A percentile compares a stretch with the other conserved stretches of the same genome.
Conservation (phyloP, 2,113 vertebrate genomes). For the Dicerorhinus sumatrensis region DNA sequence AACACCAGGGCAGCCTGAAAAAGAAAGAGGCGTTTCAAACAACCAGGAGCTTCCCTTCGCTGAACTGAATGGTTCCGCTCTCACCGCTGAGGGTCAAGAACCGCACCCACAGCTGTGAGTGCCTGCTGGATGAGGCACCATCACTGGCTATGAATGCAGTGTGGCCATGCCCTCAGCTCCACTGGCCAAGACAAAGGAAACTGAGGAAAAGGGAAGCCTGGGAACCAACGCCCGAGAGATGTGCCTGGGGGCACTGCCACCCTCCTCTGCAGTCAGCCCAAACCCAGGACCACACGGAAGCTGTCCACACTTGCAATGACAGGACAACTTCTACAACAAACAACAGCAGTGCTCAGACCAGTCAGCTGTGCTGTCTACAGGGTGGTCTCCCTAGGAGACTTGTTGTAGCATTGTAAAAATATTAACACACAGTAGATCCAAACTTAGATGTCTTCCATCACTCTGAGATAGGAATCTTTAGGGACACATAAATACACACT, state of each 20-base stretch:
- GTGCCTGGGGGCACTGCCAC: neutral
- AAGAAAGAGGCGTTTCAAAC: neutral
- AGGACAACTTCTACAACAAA: neutral
- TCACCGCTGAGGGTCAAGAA: neutral
- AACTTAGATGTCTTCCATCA: no score
- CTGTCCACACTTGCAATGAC: neutral
- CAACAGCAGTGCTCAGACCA: neutral
- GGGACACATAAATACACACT: no score
- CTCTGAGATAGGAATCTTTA: no score
- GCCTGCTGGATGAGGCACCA: neutral
- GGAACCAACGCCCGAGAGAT: neutral
- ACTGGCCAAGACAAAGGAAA: neutral
- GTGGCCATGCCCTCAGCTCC: neutral
- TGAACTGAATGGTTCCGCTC: neutral
- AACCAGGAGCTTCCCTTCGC: neutral
- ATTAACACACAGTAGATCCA: neutral
- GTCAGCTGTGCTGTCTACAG: neutral
- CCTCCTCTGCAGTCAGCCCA: neutral
- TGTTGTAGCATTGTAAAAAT: neutral
- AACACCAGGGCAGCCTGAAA: neutral
- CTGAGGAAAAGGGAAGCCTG: neutral
- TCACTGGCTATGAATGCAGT: neutral
- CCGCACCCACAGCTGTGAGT: neutral
- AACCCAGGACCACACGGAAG: neutral
- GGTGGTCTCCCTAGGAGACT: neutral